Evolutionary conservation across 2,797 vertebrate species (phyloP).

Genomic region (Oryzias sinensis): DNA sequence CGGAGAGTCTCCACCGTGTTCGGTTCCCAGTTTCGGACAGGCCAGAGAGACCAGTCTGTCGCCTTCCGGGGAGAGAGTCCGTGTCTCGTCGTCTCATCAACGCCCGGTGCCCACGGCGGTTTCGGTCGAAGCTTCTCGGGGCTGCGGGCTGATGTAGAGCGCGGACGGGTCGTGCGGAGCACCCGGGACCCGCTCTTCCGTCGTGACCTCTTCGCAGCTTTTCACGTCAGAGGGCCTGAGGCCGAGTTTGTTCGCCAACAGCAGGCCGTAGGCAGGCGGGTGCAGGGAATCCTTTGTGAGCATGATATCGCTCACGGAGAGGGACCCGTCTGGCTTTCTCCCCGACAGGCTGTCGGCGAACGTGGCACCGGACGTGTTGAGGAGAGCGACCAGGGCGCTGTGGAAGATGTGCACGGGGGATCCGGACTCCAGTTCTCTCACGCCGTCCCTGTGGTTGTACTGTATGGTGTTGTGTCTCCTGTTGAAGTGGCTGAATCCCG

Average conservation of each 20-base stretch:
- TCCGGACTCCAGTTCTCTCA: conserved; percentile 10
- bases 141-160: too few species aligned
- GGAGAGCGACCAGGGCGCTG: background rate
- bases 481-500: conserved; percentile 30
- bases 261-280: conserved; percentile 7
- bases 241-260: conserved; percentile 28
- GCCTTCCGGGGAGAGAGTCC: too few species aligned
- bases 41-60: too few species aligned
- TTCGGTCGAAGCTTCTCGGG: too few species aligned
- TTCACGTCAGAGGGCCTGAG: conserved; percentile 19
- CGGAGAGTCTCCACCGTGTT: too few species aligned
- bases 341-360: conserved; percentile 14
- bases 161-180: too few species aligned
- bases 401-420: conserved; percentile 16
- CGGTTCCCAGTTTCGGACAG: too few species aligned
- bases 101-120: too few species aligned
- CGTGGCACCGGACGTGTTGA: conserved; percentile 4
- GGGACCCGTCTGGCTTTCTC: background rate
- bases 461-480: conserved; percentile 36
- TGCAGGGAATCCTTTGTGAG: conserved; percentile 1
- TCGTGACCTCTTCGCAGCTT: too few species aligned
- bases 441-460: conserved; percentile 17
- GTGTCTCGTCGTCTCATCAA: too few species aligned
- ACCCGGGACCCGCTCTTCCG: too few species aligned
- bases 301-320: conserved; percentile 23